Evolutionary conservation across 2,888 invertebrate species (phyloP), one percentile per base, ranked within the genome.

Genomic region (Phoenoteleia sp.): DNA sequence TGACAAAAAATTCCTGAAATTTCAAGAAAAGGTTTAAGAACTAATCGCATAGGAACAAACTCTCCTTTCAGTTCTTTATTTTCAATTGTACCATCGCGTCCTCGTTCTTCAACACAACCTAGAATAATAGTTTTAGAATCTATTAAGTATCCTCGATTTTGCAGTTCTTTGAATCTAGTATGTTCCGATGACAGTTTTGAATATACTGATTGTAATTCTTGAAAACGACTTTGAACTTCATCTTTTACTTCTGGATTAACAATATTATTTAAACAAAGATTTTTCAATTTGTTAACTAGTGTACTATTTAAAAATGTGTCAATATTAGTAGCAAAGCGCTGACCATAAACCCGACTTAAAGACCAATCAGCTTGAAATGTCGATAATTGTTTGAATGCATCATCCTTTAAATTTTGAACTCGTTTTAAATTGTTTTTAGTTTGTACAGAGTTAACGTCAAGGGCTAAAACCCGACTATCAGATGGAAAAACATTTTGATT

Each of bases 171-270:
- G 5, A 74, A 54, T 23, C 72, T 52, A 11, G 42, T 80, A 17
- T 56, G 56, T 29, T 80, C 81, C 5, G 81, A 64, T 9, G 21
- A 25, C 9, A 81, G 21, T 11, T 33, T 17, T 1, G 45, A 56
- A 29, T 74, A 81, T 47, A 56, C 25, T 19, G 19, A n/a, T 66
- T 81, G 81, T 11, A 81, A 21, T 15, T 81, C 36, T 21, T 47
- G 62, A 58, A 81, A 81, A 42, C 45, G 54, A 47, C 49, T 25
- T 45, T 25, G 25, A 36, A 81, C 39, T 54, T 74, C 47, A 56
- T 56, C 39, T 66, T 27, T 66, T n/a, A n/a, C n/a, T n/a, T n/a
- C n/a, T n/a, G n/a, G n/a, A n/a, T 19, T 25, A 27, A n/a, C n/a
- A n/a, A n/a, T n/a, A n/a, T 39, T 25, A 29, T 13, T 23, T 58